Evolutionary conservation across 2,888 invertebrate genomes (phyloP), one percentile per base, ranked within the genome.

Genomic region (Pseudococcus viburni): DNA sequence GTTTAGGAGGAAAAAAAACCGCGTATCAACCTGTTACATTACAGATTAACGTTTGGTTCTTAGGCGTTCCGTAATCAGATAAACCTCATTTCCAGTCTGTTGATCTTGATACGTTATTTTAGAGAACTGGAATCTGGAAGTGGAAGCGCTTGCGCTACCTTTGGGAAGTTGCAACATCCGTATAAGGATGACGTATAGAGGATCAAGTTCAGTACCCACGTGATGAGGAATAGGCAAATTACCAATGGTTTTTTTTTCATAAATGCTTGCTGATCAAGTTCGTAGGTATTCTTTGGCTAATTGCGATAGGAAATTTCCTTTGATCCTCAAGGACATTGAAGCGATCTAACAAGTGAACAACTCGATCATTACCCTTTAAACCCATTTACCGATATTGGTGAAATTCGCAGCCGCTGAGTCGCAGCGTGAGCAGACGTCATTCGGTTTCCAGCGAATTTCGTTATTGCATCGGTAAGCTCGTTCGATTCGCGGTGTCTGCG

Each of bases 21-120:
- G 80, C 80, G 46, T 46, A 83, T 83, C 80, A 46, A 83, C 80
- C 80, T 83, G 80, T 83, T 83, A 83, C 80, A 83, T 83, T 83
- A 83, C 80, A 83, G 80, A 83, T 83, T 83, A 83, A 83, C 80
- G 80, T 83, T 42, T 42, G 5, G 42, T 6, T 33, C 26, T 42
- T 83, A 83, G 80, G 80, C 80, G 80, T 83, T 83, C 80, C 80
- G 80, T 83, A 83, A 83, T 83, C 80, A 42, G 80, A 83, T 83
- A 83, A 83, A 83, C 46, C 80, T 83, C 80, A 83, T 83, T 83
- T 83, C 80, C 80, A 83, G 80, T 83, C 80, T 83, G 80, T 83
- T 83, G 80, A 83, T 83, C 80, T 83, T 83, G 80, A 83, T 83
- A 83, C 46, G 46, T 83, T 83, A 42, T 42, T 42, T 42, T 42